These are phyloP conservation scores for Dioctria rufipes DNA, from an alignment of 2,888 invertebrate genomes.

Conservation along the genomic window DNA sequence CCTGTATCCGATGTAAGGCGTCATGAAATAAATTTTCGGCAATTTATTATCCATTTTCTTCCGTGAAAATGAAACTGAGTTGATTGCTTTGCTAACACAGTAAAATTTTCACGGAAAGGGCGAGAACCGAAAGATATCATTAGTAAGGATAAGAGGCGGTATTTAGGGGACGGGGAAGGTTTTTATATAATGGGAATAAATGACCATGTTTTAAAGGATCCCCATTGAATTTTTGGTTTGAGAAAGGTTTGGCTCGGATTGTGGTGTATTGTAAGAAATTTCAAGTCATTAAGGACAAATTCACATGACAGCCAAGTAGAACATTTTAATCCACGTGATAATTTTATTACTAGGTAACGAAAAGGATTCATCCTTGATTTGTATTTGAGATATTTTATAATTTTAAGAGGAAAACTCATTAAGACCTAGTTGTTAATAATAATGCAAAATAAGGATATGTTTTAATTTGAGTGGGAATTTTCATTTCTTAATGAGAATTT, in stretches of 20 bases:
- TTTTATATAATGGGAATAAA: slow-evolving; percentile 29
- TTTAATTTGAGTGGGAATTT: too few relatives aligned
- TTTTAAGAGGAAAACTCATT: too few relatives aligned
- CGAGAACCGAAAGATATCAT: slow-evolving; percentile 34
- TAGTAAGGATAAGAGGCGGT: slow-evolving; percentile 33
- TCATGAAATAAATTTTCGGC: slow-evolving; percentile 48
- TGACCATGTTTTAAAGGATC: slow-evolving; percentile 26
- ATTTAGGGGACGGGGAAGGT: slow-evolving; percentile 13
- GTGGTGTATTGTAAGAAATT: slow-evolving; percentile 40
- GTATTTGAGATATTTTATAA: not conserved
- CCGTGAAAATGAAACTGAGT: slow-evolving; percentile 43
- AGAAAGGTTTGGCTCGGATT: not conserved
- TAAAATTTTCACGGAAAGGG: slow-evolving; percentile 45
- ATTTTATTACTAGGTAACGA: slow-evolving; percentile 21
- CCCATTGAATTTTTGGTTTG: not conserved
- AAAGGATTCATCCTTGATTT: slow-evolving; percentile 39
- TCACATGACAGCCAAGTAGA: slow-evolving; percentile 31
- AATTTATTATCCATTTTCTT: slow-evolving; percentile 48
- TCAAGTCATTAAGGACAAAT: slow-evolving; percentile 49
- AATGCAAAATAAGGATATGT: too few relatives aligned
- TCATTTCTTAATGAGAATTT: too few relatives aligned
- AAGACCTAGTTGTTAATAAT: too few relatives aligned
- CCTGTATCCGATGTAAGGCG: slow-evolving; percentile 46
- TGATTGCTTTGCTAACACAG: slow-evolving; percentile 52
- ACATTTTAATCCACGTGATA: slow-evolving; percentile 47